Evolutionary conservation across 2,797 vertebrate genomes (phyloP), one percentile per base, ranked within the genome.

Genomic region (Pagetopsis macropterus): DNA sequence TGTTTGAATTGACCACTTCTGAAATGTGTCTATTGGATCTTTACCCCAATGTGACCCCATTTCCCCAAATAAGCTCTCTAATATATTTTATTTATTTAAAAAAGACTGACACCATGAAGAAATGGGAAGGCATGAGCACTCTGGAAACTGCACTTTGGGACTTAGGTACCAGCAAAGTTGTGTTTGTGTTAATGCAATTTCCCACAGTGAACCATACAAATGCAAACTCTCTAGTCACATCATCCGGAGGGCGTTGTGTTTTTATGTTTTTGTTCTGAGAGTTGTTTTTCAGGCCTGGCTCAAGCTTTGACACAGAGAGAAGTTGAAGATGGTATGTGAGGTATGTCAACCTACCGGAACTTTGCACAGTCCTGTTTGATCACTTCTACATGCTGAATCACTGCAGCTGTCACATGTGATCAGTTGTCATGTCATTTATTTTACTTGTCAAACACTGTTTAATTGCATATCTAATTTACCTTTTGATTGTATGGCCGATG

Each of bases 331-430:
- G 14, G 40, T 21, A 79, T 61, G 76, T 55, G 40, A 57, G 61
- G 71, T 56, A 88, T 90, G 88, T 76, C 23, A 52, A 57, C 80
- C 61, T 69, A 86, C 84, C 69, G 1, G 21, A 54, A 12, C 7
- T 27, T 19, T 43, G 33, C 70, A 9, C 15, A 15, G 11, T 1
- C 15, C 31, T 45, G 5, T 46, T 67, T 52, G 44, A 55, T 46
- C 33, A 16, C 10, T 4, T 61, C 19, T 27, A 44, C 13, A 13
- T 12, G 17, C 37, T 50, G 43, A 70, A 1, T 70, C 54, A 76
- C 2, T 16, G 12, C 3, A 31, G 15, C 14, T 64, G 52, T 69
- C 57, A 59, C 7, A 1, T 21, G 15, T 61, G 27, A 78, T 27
- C 23, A 27, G 23, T 27, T 50, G 21, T 19, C 44, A 70, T 1